A percentile compares a stretch with the other conserved stretches of the same genome.
Evolutionary conservation across 2,888 invertebrate genomes (phyloP).

Genomic region (Muscina levida): DNA sequence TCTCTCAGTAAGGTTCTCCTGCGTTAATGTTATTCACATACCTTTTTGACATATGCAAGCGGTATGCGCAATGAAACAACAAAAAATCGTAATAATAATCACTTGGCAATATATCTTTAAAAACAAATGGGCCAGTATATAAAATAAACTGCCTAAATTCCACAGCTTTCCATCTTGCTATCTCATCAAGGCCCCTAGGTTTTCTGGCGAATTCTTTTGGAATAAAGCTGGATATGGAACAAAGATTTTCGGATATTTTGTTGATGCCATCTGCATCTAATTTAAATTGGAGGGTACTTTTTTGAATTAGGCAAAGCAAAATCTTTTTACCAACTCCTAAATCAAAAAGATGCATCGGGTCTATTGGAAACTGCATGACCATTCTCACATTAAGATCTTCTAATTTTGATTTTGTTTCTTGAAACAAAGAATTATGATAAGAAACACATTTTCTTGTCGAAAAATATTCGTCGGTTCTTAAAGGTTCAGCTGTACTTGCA

Average conservation of each 20-base stretch:
- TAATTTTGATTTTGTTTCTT: neutral
- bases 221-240: neutral
- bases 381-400: neutral
- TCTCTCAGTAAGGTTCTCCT: too few relatives aligned
- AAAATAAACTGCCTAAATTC: neutral
- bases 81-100: too few relatives aligned
- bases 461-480: neutral
- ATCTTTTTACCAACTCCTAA: slow-evolving; percentile 16
- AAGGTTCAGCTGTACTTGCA: neutral
- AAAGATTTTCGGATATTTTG: neutral
- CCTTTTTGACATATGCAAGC: too few relatives aligned
- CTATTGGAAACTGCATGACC: neutral
- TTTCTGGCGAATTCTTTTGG: slow-evolving; percentile 1
- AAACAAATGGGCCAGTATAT: neutral
- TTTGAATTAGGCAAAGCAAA: slow-evolving; percentile 9
- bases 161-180: slow-evolving; percentile 20
- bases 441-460: neutral
- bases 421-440: neutral
- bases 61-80: too few relatives aligned
- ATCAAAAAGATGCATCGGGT: neutral
- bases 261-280: neutral
- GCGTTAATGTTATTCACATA: too few relatives aligned
- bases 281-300: neutral
- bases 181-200: slow-evolving; percentile 6
- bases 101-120: too few relatives aligned